These are phyloP conservation scores for Cyprinodon variegatus DNA, from an alignment of 2,113 vertebrate species.

Conservation along the genomic window DNA sequence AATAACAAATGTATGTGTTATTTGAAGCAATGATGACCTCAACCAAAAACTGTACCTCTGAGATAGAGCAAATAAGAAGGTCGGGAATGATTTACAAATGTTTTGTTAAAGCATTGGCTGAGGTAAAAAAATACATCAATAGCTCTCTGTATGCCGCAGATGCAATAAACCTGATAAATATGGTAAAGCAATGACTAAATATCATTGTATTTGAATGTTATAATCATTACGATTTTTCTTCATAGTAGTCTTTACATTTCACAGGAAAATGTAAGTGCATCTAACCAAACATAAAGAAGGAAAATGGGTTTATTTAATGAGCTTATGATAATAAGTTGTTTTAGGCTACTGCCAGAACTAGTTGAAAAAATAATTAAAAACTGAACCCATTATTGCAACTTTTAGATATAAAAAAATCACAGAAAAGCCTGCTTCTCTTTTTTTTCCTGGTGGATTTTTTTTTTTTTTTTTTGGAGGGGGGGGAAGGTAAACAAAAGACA, in stretches of 20 bases:
- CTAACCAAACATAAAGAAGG: neutral
- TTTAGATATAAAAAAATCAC: too few species aligned
- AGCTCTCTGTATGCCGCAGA: neutral
- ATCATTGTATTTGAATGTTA: neutral
- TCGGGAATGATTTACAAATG: conserved; percentile 5
- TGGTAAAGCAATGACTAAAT: neutral
- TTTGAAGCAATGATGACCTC: conserved; percentile 38
- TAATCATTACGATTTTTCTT: conserved; percentile 1
- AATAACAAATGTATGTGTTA: conserved; percentile 44
- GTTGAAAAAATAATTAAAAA: too few species aligned
- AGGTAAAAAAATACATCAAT: neutral
- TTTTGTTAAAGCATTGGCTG: neutral
- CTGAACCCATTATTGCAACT: too few species aligned
- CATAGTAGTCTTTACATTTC: neutral
- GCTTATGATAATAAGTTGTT: neutral
- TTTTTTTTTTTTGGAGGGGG: too few species aligned
- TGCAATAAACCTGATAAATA: neutral
- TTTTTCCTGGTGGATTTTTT: too few species aligned
- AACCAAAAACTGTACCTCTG: conserved; percentile 33
- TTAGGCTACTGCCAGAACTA: neutral
- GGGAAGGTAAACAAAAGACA: too few species aligned
- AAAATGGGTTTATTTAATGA: neutral
- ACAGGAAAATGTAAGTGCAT: neutral
- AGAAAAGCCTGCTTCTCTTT: too few species aligned
- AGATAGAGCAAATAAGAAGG: neutral